phyloP scores from a whole-genome alignment of 2,797 vertebrate species.

The Arvicola amphibius region DNA sequence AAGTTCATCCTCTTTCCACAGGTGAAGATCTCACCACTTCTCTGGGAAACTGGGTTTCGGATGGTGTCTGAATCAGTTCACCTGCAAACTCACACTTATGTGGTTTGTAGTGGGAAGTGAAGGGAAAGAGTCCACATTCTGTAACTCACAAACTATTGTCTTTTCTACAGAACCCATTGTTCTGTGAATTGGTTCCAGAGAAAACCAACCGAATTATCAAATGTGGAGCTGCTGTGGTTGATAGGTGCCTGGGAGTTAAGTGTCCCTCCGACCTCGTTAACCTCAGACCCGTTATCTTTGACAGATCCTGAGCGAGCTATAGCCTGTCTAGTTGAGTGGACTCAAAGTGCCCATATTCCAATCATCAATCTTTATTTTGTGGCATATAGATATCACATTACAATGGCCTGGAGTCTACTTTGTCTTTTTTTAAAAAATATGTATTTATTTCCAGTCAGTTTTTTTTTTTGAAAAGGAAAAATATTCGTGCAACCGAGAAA shows the following conservation, averaged over 20 bases:
- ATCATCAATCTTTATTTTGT: not conserved
- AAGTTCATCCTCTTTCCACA: not conserved
- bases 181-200: not conserved
- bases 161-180: not conserved
- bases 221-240: not conserved
- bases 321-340: not conserved
- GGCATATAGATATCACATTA: not conserved
- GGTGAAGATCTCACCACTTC: accelerated
- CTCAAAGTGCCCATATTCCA: not conserved
- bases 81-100: not conserved
- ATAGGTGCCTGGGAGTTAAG: not conserved
- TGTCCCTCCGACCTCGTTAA: not conserved
- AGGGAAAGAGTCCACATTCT: not conserved
- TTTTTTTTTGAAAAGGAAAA: slow-evolving; percentile 30
- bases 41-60: not conserved
- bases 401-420: not conserved
- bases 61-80: not conserved
- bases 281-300: not conserved
- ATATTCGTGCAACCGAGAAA: not conserved
- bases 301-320: not conserved
- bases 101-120: not conserved
- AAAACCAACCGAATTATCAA: not conserved
- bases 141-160: not conserved
- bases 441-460: not conserved
- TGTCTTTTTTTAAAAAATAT: not conserved